Evolutionary conservation across 1,140 invertebrate species (phyloP).

Genomic region (Pogonomyrmex californicus): DNA sequence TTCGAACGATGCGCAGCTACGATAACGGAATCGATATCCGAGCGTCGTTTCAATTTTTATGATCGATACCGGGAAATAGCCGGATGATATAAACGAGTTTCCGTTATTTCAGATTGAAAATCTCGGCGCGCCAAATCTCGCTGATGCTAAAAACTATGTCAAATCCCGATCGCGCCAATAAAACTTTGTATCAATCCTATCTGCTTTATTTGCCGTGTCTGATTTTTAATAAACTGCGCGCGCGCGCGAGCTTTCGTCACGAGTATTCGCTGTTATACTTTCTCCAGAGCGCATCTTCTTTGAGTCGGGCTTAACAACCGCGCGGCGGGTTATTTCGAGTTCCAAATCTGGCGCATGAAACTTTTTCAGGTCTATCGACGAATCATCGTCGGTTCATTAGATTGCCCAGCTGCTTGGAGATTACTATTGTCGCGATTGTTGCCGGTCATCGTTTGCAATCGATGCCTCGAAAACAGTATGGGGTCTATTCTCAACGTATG

Average conservation of each 20-base stretch:
- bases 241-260: conserved; percentile 10
- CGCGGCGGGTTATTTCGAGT: conserved; percentile 53
- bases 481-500: conserved; percentile 53
- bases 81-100: conserved; percentile 35
- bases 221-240: conserved; percentile 45
- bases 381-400: conserved; percentile 76
- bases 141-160: conserved; percentile 43
- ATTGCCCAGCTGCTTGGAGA: conserved; percentile 67
- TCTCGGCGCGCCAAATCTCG: conserved; percentile 14
- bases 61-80: conserved; percentile 46
- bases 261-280: conserved; percentile 23
- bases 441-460: conserved; percentile 77
- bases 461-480: conserved; percentile 71
- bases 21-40: conserved; percentile 39
- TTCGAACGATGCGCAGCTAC: conserved; percentile 16
- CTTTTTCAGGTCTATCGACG: conserved; percentile 60
- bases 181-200: conserved; percentile 36
- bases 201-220: conserved; percentile 27
- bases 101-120: conserved; percentile 54
- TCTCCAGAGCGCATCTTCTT: conserved; percentile 25
- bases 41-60: conserved; percentile 37
- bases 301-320: conserved; percentile 59
- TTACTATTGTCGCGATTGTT: conserved; percentile 74
- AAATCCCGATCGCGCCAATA: conserved; percentile 24
- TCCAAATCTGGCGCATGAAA: conserved; percentile 54